Evolutionary conservation across 2,888 invertebrate genomes (phyloP), one percentile per base, ranked within the genome.

Genomic region (Isotomurus palustris): DNA sequence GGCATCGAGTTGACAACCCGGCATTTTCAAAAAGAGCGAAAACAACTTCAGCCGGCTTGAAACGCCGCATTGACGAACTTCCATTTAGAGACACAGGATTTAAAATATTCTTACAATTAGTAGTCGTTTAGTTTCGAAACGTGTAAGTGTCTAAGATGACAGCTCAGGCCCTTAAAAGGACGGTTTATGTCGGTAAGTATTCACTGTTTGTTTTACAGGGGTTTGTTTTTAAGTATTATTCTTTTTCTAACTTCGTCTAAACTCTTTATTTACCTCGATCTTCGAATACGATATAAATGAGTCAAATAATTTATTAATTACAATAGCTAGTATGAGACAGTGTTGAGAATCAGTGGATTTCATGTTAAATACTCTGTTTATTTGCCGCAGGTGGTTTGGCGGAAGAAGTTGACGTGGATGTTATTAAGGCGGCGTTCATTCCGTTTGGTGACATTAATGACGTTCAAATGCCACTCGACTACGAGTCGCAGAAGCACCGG

Each of bases 391-490:
- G 92, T 28, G 91, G 91, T 4, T 77, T 92, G 69, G 87, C 91
- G 0, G 92, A 97, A 73, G 97, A 99, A 79, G 96, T 96, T 0
- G 93, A 92, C 71, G 94, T 96, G 72, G 93, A 96, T 78, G 84
- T 92, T 24, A 78, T 99, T 32, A 91, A 92, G 75, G 92, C 94
- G 53, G 97, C 97, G 0, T 99, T 99, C 74, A 91, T 97, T 70
- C 96, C 97, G 1, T 99, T 99, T 76, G 99, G 99, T 8, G 99
- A 99, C 75, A 86, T 99, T 59, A 85, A 92, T n/a, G 96, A 97
- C 75, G 89, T 99, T 43, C 94, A 96, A 78, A 92, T 95, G 75
- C 99, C 99, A 10, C 79, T 97, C 49, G 99, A 99, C 79, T 99
- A 96, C 79, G 95, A 97, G 77, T 86, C 88, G 53, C 94, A 96